phyloP scores from a whole-genome alignment of 2,888 invertebrate genomes.

The Exephanes ischioxanthus region DNA sequence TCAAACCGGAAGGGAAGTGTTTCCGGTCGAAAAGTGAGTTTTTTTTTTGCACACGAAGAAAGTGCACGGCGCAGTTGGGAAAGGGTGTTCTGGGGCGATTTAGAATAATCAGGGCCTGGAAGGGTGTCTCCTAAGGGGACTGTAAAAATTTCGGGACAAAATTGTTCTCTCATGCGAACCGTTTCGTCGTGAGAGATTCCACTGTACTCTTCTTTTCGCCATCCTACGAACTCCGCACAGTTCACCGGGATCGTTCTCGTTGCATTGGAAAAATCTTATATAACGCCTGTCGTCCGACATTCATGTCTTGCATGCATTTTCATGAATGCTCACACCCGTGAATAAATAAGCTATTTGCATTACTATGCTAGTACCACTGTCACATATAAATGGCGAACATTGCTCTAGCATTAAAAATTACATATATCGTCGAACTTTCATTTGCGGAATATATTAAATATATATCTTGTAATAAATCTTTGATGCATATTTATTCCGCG shows the following conservation, averaged over 20 bases:
- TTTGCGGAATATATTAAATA: background rate
- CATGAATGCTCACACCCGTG: constrained; percentile 1
- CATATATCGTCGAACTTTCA: background rate
- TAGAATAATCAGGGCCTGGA: background rate
- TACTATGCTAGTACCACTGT: background rate
- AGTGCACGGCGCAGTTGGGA: background rate
- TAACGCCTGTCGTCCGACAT: constrained; percentile 38
- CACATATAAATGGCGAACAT: constrained; percentile 1
- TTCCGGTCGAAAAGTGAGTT: background rate
- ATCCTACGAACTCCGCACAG: background rate
- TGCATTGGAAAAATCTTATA: constrained; percentile 38
- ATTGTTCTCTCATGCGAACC: background rate
- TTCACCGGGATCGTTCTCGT: constrained; percentile 21
- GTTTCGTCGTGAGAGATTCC: background rate
- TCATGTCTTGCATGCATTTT: constrained; percentile 37
- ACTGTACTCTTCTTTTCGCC: background rate
- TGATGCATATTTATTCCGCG: background rate
- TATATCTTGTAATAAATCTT: background rate
- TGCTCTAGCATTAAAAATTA: background rate
- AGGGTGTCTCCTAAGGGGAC: background rate
- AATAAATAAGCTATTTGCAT: constrained; percentile 9
- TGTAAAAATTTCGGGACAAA: background rate
- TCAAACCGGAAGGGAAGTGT: too few species aligned
- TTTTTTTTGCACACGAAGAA: background rate
- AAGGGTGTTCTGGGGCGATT: background rate